phyloP scores from a whole-genome alignment of 2,113 vertebrate species.

The Cephalopholis sonnerati region DNA sequence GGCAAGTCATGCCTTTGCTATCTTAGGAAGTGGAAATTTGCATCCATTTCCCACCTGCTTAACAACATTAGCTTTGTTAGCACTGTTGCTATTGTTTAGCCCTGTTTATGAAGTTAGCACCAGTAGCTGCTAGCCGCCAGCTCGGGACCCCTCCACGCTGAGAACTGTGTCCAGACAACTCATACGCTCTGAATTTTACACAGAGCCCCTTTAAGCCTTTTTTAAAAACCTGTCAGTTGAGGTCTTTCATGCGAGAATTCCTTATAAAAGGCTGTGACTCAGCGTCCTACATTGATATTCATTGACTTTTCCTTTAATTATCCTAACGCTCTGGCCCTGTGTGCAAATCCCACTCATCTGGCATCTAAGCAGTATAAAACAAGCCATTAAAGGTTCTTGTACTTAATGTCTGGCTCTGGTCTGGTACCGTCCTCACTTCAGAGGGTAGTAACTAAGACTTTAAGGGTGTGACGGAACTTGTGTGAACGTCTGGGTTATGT shows the following conservation, averaged over 20 bases:
- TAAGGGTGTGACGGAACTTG: conserved; percentile 19
- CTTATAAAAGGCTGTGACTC: conserved; percentile 7
- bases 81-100: no score
- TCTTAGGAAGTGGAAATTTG: no score
- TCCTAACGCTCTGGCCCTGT: background rate
- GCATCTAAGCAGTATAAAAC: conserved; percentile 32
- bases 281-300: conserved; percentile 6
- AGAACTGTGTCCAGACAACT: no score
- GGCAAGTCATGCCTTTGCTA: no score
- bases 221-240: background rate
- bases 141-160: no score
- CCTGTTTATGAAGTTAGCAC: no score
- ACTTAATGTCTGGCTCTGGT: conserved; percentile 36
- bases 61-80: no score
- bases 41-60: no score
- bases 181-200: no score
- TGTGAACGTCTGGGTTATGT: conserved; percentile 25
- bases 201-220: background rate
- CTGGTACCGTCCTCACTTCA: conserved; percentile 44
- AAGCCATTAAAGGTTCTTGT: conserved; percentile 36
- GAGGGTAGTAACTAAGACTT: conserved; percentile 33
- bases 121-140: no score
- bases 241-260: background rate
- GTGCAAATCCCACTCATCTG: conserved; percentile 54
- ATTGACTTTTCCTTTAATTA: conserved; percentile 29